Evolutionary conservation across 2,888 invertebrate genomes (phyloP).

Genomic region (Tenthredo distinguenda): DNA sequence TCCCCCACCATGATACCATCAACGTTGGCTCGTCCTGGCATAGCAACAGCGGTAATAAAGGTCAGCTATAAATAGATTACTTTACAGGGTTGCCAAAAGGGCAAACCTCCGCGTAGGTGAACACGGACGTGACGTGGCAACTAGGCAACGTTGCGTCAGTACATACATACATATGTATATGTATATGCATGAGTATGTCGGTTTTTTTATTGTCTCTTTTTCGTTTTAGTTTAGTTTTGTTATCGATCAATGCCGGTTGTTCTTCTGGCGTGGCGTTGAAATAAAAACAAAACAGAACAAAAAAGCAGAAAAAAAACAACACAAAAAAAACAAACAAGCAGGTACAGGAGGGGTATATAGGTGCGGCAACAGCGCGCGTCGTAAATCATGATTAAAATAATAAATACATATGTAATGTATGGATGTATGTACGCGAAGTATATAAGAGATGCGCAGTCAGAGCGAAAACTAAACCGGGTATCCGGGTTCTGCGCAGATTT

Average conservation of each 20-base stretch:
- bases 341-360: slow-evolving; percentile 11
- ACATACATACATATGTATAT: background rate
- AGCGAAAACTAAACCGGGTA: slow-evolving; percentile 58
- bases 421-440: slow-evolving; percentile 62
- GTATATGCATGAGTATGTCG: background rate
- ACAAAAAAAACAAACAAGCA: background rate
- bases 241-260: slow-evolving; percentile 37
- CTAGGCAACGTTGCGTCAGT: slow-evolving; percentile 65
- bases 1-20: slow-evolving; percentile 25
- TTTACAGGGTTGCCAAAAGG: slow-evolving; percentile 72
- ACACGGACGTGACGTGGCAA: slow-evolving; percentile 50
- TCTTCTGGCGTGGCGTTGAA: background rate
- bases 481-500: slow-evolving; percentile 75
- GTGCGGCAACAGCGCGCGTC: slow-evolving; percentile 74
- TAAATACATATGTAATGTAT: slow-evolving; percentile 75
- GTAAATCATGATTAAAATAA: slow-evolving; percentile 78
- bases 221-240: slow-evolving; percentile 26
- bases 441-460: slow-evolving; percentile 71
- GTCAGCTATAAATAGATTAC: slow-evolving; percentile 72
- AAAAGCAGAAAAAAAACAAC: background rate
- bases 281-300: background rate
- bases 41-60: slow-evolving; percentile 73
- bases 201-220: background rate
- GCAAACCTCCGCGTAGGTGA: slow-evolving; percentile 65
- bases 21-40: slow-evolving; percentile 64